These are phyloP conservation scores for Leptinotarsa peninsularis DNA, from an alignment of 2,888 invertebrate species.

Conservation along the genomic window DNA sequence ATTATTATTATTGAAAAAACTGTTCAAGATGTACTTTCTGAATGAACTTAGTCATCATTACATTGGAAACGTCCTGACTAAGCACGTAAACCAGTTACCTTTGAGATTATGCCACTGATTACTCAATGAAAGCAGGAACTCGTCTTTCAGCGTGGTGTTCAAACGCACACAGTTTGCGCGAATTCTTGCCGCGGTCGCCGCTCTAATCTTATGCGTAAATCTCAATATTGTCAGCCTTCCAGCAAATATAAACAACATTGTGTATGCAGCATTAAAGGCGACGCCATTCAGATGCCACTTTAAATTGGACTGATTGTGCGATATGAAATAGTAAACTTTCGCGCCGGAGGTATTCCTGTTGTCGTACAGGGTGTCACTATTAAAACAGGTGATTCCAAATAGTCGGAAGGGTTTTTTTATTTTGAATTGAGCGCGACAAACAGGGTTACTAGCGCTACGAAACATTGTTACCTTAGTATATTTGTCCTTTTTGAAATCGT, in stretches of 20 bases:
- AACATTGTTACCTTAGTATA: no score
- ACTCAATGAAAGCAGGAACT: conserved; percentile 6
- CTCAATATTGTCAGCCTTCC: conserved; percentile 58
- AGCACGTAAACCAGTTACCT: background rate
- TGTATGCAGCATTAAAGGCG: conserved; percentile 55
- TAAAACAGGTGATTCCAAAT: no score
- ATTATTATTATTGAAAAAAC: no score
- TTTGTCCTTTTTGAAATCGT: no score
- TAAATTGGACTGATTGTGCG: conserved; percentile 64
- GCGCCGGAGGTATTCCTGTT: conserved; percentile 6
- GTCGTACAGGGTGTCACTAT: background rate
- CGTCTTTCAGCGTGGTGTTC: conserved; percentile 16
- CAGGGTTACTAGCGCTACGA: no score
- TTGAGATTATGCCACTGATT: conserved; percentile 5
- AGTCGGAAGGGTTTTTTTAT: no score
- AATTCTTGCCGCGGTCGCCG: conserved; percentile 25
- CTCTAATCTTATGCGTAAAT: conserved; percentile 37
- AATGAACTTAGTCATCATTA: no score
- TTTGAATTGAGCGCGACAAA: no score
- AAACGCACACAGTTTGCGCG: conserved; percentile 25
- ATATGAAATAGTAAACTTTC: conserved; percentile 53
- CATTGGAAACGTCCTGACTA: background rate
- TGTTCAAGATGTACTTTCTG: no score
- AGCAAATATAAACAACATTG: conserved; percentile 51
- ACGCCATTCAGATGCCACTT: conserved; percentile 62